Conservation (phyloP, 2,888 invertebrate species). For the Agrypnus murinus region DNA sequence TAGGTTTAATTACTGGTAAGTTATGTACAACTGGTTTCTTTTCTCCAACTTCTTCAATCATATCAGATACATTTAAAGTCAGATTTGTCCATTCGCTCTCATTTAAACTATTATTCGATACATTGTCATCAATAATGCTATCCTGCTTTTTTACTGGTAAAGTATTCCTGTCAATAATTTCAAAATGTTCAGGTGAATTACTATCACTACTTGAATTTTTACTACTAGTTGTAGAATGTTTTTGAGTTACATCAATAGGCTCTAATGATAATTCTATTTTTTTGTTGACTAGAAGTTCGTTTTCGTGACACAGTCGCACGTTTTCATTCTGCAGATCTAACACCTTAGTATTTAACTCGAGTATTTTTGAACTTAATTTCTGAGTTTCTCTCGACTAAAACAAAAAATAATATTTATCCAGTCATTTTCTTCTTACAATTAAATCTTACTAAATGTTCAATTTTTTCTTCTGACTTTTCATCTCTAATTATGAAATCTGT, state of each 20-base stretch:
- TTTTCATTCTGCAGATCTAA: slow-evolving; percentile 69
- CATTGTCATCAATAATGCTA: slow-evolving; percentile 63
- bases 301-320: slow-evolving; percentile 65
- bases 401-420: too few relatives aligned
- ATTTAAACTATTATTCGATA: slow-evolving; percentile 67
- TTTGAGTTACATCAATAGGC: slow-evolving; percentile 40
- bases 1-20: background rate
- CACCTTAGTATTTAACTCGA: slow-evolving; percentile 67
- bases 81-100: slow-evolving; percentile 71
- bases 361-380: slow-evolving; percentile 66
- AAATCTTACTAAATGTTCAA: slow-evolving; percentile 27
- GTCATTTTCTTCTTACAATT: too few relatives aligned
- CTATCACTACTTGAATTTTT: slow-evolving; percentile 71
- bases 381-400: slow-evolving; percentile 50
- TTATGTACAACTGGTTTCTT: background rate
- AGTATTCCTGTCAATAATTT: slow-evolving; percentile 74
- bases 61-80: slow-evolving; percentile 42
- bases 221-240: slow-evolving; percentile 26
- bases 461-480: slow-evolving; percentile 24
- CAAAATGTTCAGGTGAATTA: slow-evolving; percentile 78
- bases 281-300: slow-evolving; percentile 56
- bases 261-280: slow-evolving; percentile 40
- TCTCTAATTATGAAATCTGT: slow-evolving; percentile 66
- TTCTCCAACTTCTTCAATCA: slow-evolving; percentile 35
- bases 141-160: slow-evolving; percentile 57